Percentiles rank a stretch among this genome's conserved stretches.
Conservation (phyloP, 2,797 vertebrate species). For the Ceyx erithaca region DNA sequence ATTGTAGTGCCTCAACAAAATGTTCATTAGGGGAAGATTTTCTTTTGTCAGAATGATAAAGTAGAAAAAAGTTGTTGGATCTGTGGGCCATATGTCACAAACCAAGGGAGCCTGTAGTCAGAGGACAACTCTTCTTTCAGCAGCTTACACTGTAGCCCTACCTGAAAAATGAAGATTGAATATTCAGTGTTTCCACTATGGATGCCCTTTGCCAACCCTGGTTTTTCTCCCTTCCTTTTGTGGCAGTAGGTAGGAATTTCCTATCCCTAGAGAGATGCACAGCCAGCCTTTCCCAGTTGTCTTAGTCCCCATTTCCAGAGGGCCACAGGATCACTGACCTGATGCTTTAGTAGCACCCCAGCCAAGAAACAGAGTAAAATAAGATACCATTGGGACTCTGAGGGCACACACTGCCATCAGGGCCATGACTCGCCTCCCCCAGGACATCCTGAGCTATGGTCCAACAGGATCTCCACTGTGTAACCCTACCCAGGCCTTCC, state of each 20-base stretch:
- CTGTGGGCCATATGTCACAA: neutral
- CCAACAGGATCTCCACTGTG: neutral
- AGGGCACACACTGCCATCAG: neutral
- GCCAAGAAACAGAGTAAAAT: neutral
- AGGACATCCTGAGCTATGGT: rapidly evolving
- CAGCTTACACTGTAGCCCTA: conserved; percentile 20
- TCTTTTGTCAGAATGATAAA: neutral
- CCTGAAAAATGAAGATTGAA: conserved; percentile 33
- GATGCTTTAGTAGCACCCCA: neutral
- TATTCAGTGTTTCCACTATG: neutral
- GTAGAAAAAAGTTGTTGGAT: neutral
- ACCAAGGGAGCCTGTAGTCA: neutral
- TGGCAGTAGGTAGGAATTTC: neutral
- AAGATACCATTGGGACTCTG: neutral
- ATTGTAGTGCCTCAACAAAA: neutral
- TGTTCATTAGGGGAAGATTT: rapidly evolving
- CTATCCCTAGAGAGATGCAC: rapidly evolving
- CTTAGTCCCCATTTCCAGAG: neutral
- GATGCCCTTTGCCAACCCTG: neutral
- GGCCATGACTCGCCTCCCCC: neutral
- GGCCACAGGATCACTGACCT: neutral
- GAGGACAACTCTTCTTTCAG: neutral
- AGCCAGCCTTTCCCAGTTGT: neutral
- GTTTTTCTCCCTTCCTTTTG: neutral
- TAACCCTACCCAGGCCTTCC: neutral